These are phyloP conservation scores for Neogobius melanostomus DNA, from an alignment of 2,113 vertebrate species.

Conservation along the genomic window DNA sequence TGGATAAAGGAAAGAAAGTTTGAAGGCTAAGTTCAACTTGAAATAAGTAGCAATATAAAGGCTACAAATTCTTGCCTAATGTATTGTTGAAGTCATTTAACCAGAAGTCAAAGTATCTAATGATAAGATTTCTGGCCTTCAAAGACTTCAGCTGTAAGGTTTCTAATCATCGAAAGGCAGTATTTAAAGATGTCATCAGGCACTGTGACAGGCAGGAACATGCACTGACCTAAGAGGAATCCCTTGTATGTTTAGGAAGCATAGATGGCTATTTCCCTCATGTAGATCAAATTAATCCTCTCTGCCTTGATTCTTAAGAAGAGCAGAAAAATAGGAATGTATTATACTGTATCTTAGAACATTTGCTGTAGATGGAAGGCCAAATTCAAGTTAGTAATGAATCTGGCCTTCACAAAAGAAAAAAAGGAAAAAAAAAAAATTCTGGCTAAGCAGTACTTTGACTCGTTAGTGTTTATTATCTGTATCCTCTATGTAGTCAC, in stretches of 20 bases:
- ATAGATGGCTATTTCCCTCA: constrained; percentile 54
- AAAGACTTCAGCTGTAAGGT: constrained; percentile 44
- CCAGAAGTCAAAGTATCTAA: constrained; percentile 24
- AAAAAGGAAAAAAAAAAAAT: constrained; percentile 40
- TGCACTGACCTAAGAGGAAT: constrained; percentile 65
- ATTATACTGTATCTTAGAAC: constrained; percentile 79
- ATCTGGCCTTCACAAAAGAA: constrained; percentile 55
- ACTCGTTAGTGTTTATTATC: constrained; percentile 74
- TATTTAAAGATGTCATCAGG: constrained; percentile 61
- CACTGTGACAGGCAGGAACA: constrained; percentile 58
- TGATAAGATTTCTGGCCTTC: constrained; percentile 34
- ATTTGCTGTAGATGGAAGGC: constrained; percentile 71
- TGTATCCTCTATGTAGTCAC: constrained; percentile 75
- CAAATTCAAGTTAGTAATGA: constrained; percentile 70
- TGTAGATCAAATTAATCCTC: constrained; percentile 67
- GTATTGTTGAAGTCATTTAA: constrained; percentile 48
- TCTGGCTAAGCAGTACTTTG: constrained; percentile 72
- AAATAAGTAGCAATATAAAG: constrained; percentile 48
- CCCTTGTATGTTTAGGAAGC: constrained; percentile 65
- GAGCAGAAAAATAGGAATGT: constrained; percentile 75
- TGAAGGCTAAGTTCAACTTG: constrained; percentile 45
- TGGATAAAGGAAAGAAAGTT: constrained; percentile 45
- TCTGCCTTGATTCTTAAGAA: constrained; percentile 51
- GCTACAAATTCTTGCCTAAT: constrained; percentile 51
- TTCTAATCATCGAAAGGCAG: constrained; percentile 43